Evolutionary conservation across 2,888 invertebrate species (phyloP), one percentile per base, ranked within the genome.

Genomic region (Cotesia congregata): DNA sequence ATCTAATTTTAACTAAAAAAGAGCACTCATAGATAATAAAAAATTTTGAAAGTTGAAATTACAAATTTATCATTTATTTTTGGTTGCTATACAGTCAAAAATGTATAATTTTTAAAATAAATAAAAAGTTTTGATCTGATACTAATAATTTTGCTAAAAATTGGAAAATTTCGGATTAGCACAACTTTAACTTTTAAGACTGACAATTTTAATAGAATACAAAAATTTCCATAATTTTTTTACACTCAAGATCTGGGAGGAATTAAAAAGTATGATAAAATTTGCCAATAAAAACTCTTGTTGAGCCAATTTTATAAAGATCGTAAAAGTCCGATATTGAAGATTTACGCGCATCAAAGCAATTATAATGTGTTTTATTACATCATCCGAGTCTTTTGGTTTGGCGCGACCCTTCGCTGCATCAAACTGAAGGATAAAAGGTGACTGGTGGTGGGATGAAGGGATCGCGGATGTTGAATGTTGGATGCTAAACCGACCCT

Each of bases 321-420:
- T 85, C 88, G 85, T 89, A 89, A 89, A 89, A 86, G 85, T 86
- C 86, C 78, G 84, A 86, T 86, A 85, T 85, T 84, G 80, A 84
- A 88, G 87, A 88, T 88, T 89, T 88, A 88, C 84, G 86, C 80
- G 79, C 85, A 83, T 85, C 85, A 83, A 85, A 85, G 88, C 88
- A 89, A 89, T 89, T 89, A 89, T 89, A 89, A 89, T 85, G 84
- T 85, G 82, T 88, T 88, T 88, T 88, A 87, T 88, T 88, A 84
- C 82, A 79, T 61, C 40, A 41, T 65, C 30, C 67, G 30, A 30
- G 68, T 82, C 80, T 78, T 77, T 78, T 80, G 78, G 15, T 41
- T 64, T 41, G 20, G 60, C 30, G 20, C 62, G 60, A 62, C 74
- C 78, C 76, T 72, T 72, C 60, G 50, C 12, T 50, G 50, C 50